Base-by-base conservation (phyloP, 2,797 vertebrate genomes). In the Galagoides demidoff region DNA sequence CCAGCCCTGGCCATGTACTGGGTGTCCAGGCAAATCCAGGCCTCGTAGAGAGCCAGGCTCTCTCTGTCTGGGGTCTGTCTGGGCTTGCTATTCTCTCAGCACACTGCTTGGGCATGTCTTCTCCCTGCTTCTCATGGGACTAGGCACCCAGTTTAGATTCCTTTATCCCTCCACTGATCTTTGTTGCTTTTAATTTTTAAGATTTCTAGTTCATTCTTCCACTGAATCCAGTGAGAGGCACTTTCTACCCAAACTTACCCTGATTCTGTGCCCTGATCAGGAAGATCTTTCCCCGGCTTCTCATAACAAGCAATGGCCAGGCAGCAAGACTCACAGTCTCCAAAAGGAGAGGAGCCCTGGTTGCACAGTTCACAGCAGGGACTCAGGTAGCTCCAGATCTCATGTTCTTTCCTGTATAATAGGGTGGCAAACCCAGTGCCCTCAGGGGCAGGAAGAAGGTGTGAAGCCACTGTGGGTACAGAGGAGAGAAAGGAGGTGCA, bases 11-110 rank as follows among this genome's bases (percentile, higher is more conserved):
- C 70, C 5, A 7, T 10, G 23, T 1, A 14, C n/a, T 17, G 19
- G 12, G 13, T 23, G 11, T 7, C 7, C 7, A 0, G 23, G 34
- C 5, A n/a, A 52, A 22, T 7, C 19, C 2, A 8, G 64, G 7
- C 16, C 13, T 78, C 9, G 4, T 5, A 16, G 4, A 29, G 52
- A 59, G 34, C 23, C 64, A 34, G 2, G 9, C 22, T 49, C 25
- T 16, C 34, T 52, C 5, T 10, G 0, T 43, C 12, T 74, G 64
- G 61, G 59, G 52, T 39, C 3, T 10, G 8, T 52, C 20, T 63
- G 39, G 22, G 29, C 34, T 55, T 17, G 43, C 66, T 78, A 76
- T 76, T 4, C 0, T 70, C 37, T 78, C 34, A 0, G 1, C 49
- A 25, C 4, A 12, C 14, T 45, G 16, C 19, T 16, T 43, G 76